Evolutionary conservation across 2,888 invertebrate species (phyloP).

Genomic region (Galeopsomyia nigrocyanea): DNA sequence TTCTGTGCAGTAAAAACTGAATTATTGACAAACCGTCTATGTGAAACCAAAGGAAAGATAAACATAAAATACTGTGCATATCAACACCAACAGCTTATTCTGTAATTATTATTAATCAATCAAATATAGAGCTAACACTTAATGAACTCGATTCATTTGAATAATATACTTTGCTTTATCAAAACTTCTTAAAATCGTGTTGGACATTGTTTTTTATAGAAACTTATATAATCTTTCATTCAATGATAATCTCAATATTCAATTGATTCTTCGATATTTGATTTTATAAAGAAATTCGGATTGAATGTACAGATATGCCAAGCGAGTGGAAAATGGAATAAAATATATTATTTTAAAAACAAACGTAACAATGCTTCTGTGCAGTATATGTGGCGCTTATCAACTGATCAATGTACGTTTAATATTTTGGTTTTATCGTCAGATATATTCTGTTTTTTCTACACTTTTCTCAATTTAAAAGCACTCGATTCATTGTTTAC

Average conservation of each 20-base stretch:
- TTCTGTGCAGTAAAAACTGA: slow-evolving; percentile 56
- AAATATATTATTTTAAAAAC: slow-evolving; percentile 56
- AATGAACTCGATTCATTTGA: too few relatives aligned
- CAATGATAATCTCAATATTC: not conserved
- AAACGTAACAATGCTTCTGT: slow-evolving; percentile 56
- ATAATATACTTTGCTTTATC: not conserved
- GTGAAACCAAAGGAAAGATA: not conserved
- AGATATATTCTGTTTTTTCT: not conserved
- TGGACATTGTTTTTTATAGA: too few relatives aligned
- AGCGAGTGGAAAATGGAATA: slow-evolving; percentile 49
- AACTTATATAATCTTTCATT: not conserved
- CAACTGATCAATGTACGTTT: slow-evolving; percentile 57
- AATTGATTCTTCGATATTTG: not conserved
- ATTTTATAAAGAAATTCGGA: too few relatives aligned
- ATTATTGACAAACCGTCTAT: slow-evolving; percentile 51
- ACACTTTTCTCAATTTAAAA: not conserved
- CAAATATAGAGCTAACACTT: not conserved
- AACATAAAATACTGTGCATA: slow-evolving; percentile 51
- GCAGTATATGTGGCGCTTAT: slow-evolving; percentile 57
- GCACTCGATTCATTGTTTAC: not conserved
- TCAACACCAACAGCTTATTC: slow-evolving; percentile 54
- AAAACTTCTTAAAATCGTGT: not conserved
- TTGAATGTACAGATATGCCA: slow-evolving; percentile 50
- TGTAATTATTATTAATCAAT: slow-evolving; percentile 50
- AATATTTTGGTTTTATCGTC: not conserved